Conservation (phyloP, 2,888 invertebrate species). For the Melanchra persicariae region DNA sequence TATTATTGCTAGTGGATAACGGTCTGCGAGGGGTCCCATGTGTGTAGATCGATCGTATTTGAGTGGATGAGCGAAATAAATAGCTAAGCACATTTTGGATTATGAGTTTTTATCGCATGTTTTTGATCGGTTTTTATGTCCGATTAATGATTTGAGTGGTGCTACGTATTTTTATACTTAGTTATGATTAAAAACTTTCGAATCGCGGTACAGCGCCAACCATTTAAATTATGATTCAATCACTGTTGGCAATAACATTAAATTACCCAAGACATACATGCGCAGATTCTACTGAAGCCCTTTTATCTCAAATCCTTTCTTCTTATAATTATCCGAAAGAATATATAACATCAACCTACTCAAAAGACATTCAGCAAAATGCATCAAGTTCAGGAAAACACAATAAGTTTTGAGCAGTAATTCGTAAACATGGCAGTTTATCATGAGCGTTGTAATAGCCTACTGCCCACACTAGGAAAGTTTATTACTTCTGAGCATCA, state of each 20-base stretch:
- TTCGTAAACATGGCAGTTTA: conserved; percentile 56
- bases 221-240: too few species aligned
- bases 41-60: conserved; percentile 58
- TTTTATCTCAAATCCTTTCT: conserved; percentile 11
- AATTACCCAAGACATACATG: background rate
- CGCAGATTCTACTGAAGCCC: background rate
- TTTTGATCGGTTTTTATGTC: background rate
- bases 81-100: conserved; percentile 5
- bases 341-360: conserved; percentile 24
- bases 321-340: background rate
- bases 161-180: background rate
- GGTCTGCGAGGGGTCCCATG: conserved; percentile 60
- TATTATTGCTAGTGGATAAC: conserved; percentile 70
- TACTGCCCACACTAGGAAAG: conserved; percentile 59
- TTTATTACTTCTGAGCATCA: conserved; percentile 59
- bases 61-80: conserved; percentile 48
- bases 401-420: conserved; percentile 61
- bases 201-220: too few species aligned
- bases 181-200: too few species aligned
- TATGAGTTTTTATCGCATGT: conserved; percentile 25
- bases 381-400: conserved; percentile 42
- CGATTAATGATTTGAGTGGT: background rate
- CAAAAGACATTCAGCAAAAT: conserved; percentile 40
- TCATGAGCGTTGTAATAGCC: conserved; percentile 62
- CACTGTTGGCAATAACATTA: background rate